Evolutionary conservation across 2,113 vertebrate genomes (phyloP).

Genomic region (Indicator maculatus): DNA sequence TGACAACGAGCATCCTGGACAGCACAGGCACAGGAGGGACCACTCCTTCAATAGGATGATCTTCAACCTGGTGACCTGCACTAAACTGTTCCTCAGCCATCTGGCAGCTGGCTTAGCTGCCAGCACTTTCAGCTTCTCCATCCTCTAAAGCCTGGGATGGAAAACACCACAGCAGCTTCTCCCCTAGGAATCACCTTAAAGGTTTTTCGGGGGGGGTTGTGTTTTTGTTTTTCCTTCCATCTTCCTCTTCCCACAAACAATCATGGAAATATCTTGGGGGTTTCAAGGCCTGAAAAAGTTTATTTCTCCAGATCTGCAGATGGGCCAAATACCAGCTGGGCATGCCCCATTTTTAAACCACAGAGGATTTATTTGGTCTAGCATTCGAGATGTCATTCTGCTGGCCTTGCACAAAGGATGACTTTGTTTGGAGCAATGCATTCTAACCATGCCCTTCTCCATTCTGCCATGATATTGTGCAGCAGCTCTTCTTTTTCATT

Average conservation of each 20-base stretch:
- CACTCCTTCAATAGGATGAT: rapidly evolving
- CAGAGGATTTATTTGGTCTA: not conserved
- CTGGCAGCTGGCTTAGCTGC: not conserved
- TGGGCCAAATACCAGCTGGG: not conserved
- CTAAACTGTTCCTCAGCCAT: not conserved
- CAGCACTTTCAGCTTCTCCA: not conserved
- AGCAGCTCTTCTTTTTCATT: not conserved
- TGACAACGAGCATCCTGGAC: not conserved
- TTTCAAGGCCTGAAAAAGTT: not conserved
- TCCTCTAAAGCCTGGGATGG: not conserved
- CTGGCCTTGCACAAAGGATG: not conserved
- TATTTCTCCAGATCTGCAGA: not conserved
- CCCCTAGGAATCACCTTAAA: not conserved
- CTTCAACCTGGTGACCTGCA: rapidly evolving
- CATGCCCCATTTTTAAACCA: not conserved
- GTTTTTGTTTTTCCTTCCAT: not conserved
- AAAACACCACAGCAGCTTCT: not conserved
- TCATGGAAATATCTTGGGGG: rapidly evolving
- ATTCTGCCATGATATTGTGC: not conserved
- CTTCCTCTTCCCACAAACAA: not conserved
- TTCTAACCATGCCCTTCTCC: not conserved
- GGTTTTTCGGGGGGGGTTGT: too few species aligned
- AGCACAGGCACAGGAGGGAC: not conserved
- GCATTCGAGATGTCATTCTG: not conserved
- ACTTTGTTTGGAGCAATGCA: not conserved